These are phyloP conservation scores for Heterohyrax brucei DNA, from an alignment of 2,797 vertebrate genomes.

Conservation along the genomic window DNA sequence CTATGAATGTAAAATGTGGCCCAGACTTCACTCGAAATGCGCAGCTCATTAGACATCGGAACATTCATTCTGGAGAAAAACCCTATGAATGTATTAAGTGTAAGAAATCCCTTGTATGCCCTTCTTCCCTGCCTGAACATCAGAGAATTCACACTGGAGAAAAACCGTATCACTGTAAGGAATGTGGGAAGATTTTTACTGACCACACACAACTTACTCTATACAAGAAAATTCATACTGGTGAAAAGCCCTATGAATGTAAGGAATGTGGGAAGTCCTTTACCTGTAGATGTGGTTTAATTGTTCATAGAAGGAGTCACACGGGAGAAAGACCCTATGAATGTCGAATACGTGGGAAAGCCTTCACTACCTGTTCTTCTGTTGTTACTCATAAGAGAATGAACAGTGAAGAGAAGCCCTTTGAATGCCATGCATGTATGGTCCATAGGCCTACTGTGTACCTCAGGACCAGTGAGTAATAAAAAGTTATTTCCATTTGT, in stretches of 20 bases:
- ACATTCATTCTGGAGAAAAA: not conserved
- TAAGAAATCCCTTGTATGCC: too few species aligned
- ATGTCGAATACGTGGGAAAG: too few species aligned
- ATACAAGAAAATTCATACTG: slow-evolving; percentile 10
- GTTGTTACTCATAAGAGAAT: too few species aligned
- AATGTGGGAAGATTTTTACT: slow-evolving; percentile 63
- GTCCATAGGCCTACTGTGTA: too few species aligned
- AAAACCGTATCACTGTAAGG: slow-evolving; percentile 41
- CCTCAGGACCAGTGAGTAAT: too few species aligned
- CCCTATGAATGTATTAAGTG: too few species aligned
- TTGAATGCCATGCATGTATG: not conserved
- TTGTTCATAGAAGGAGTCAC: not conserved
- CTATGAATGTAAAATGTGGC: slow-evolving; percentile 38
- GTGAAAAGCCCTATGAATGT: not conserved
- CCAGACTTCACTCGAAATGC: slow-evolving; percentile 70
- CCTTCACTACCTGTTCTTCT: too few species aligned
- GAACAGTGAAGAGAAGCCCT: not conserved
- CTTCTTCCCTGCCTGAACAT: too few species aligned
- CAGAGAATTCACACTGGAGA: too few species aligned
- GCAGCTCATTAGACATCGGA: slow-evolving; percentile 67
- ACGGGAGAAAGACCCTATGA: too few species aligned
- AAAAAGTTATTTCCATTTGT: too few species aligned
- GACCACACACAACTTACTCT: not conserved
- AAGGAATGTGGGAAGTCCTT: not conserved
- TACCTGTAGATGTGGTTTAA: too few species aligned